Conservation (phyloP, 2,797 vertebrate species). For the Podarcis siculus region DNA sequence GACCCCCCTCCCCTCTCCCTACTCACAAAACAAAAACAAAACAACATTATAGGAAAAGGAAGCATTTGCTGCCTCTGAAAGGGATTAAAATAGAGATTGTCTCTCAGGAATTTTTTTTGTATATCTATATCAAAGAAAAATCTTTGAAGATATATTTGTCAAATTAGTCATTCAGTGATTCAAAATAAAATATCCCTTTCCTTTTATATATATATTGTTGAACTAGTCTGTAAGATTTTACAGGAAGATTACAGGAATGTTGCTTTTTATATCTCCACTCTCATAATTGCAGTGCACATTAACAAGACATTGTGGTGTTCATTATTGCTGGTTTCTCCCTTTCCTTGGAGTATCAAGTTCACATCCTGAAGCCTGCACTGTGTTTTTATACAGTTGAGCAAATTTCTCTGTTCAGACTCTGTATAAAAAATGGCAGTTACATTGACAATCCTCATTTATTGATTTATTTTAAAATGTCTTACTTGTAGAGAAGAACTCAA, state of each 20-base stretch:
- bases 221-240: neutral
- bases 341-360: neutral
- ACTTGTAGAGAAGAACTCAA: neutral
- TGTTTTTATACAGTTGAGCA: neutral
- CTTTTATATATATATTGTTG: neutral
- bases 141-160: constrained; percentile 20
- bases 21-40: neutral
- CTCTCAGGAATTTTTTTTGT: neutral
- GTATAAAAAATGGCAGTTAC: neutral
- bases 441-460: neutral
- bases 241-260: neutral
- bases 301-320: neutral
- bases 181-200: neutral
- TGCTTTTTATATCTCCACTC: neutral
- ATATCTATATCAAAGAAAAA: neutral
- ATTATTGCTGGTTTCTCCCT: neutral
- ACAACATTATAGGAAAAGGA: constrained; percentile 39
- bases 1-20: neutral
- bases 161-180: constrained; percentile 2
- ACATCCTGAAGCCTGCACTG: neutral
- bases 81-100: constrained; percentile 26
- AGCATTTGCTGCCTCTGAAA: constrained; percentile 11
- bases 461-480: neutral
- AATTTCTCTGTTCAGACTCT: neutral
- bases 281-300: neutral